Base-by-base conservation (phyloP, 2,113 vertebrate genomes). In the Saguinus midas region DNA sequence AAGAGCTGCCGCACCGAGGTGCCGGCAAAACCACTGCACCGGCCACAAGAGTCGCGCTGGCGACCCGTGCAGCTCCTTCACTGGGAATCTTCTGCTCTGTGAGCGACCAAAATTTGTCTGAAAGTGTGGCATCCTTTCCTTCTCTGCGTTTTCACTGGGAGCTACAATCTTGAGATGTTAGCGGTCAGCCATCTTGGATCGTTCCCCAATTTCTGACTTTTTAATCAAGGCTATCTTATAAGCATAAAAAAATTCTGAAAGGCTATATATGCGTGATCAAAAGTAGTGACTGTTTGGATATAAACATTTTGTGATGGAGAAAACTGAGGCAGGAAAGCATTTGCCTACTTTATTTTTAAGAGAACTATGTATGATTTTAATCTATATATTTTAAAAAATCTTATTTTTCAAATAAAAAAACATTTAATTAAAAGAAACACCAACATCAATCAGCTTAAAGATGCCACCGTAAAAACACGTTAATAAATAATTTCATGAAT, bases 241-340 rank as follows among this genome's bases (percentile, higher is more conserved):
- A 92, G 23, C 45, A 90, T 5, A 81, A 29, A 83, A 92, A 96
- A 76, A 70, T 64, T 94, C 57, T 91, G 52, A 88, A 91, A 96
- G n/a, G 8, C 55, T 1, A 90, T 29, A 35, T 7, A 73, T 48
- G 32, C 68, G 5, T 29, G n/a, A 72, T 52, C 75, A 93, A n/a
- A 6, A 82, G 43, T 61, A 57, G 13, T 25, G 12, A 76, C 25
- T 68, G 6, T 84, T 12, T 78, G 17, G 5, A n/a, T 8, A 82
- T 5, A 76, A 5, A 14, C 1, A 12, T 45, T 76, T 23, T 87
- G 17, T 81, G 20, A 48, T 40, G 11, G 48, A 84, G 50, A 88
- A 94, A 88, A 75, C 5, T 70, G 23, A 68, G 55, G n/a, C 32
- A 93, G 14, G 8, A 92, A 94, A 93, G 14, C 23, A 86, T 27